Evolutionary conservation across 2,888 invertebrate species (phyloP), one percentile per base, ranked within the genome.

Genomic region (Cenopis cana): DNA sequence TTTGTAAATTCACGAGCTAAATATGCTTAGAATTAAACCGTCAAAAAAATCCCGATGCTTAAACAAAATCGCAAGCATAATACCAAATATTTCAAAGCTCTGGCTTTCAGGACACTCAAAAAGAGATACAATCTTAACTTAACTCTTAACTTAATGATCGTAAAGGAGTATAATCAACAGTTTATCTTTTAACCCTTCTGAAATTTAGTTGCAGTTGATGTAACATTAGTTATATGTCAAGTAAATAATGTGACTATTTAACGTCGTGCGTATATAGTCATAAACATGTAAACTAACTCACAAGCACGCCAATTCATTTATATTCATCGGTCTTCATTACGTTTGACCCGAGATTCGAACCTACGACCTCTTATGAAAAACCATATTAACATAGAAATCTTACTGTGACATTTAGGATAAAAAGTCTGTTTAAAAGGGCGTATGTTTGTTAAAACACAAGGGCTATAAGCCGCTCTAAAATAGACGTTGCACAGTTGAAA

Each of bases 311-410:
- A 55, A 69, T 69, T 69, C 50, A 69, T 69, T 64, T 41, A 57
- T 57, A 69, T 69, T 69, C 69, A 64, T 57, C 38, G 50, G 14
- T 14, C 33, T 57, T 52, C 69, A 62, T 69, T 69, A 55, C 18
- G n/a, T 0, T 5, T n/a, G 69, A 69, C 57, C 64, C 20, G 24
- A 64, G 52, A 38, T 18, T n/a, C 54, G 52, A 64, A 64, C 41
- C 46, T 1, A 1, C 56, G 64, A 69, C 56, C 69, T 69, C 68
- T 68, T 50, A 41, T 62, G 69, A 57, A 69, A 69, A 69, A 20
- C 14, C 57, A 46, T 38, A 69, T 69, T 69, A 57, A 62, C 69
- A 69, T 69, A 69, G 69, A 64, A 52, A 64, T 56, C 59, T 50
- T n/a, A 49, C 36, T 50, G 4, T 64, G 69, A 64, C 69, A 69